Base-by-base conservation (phyloP, 2,888 invertebrate genomes). In the Drosophila subquinaria region DNA sequence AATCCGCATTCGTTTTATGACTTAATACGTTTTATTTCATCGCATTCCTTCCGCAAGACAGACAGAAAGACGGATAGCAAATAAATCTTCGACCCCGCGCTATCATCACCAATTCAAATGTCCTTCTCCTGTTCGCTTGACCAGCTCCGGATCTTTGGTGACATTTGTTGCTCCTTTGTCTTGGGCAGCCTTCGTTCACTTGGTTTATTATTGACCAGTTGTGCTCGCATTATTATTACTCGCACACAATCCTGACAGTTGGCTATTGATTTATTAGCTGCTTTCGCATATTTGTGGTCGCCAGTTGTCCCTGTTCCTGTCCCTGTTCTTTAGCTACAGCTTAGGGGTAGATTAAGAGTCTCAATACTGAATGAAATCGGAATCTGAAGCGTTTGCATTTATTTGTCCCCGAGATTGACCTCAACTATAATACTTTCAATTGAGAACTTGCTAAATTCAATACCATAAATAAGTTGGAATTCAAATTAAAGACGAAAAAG, bases 181-280 rank as follows among this genome's bases (percentile, higher is more conserved):
- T 70, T 57, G 67, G 30, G 45, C 42, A n/a, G 60, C 17, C 38
- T 43, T 64, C 55, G 27, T 69, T 42, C 60, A 51, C 69, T 85
- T 59, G 71, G 69, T 84, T 87, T 84, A 89, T 87, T 89, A 89
- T 84, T 84, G 84, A 89, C 88, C 89, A 87, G 89, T 81, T 81
- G 76, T 73, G 84, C 69, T 65, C 17, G 88, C 85, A 84, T 89
- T 84, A 84, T 89, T 84, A 84, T 84, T 84, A 85, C 88, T 59
- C 88, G 73, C 84, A 79, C 84, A 89, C 87, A 92, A 90, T 92
- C 85, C 88, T 92, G 91, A 91, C 92, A 91, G 86, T 90, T 89
- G 87, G 67, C 74, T 63, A 83, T 82, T 91, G 91, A 91, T 91
- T 91, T 91, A 92, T 92, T 88, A 82, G 89, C 90, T 71, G 51